Percentiles rank a stretch among this genome's conserved stretches.
Evolutionary conservation across 35 echinoderm and acorn worm species (phyloP).

Genomic region (Apostichopus californicus): DNA sequence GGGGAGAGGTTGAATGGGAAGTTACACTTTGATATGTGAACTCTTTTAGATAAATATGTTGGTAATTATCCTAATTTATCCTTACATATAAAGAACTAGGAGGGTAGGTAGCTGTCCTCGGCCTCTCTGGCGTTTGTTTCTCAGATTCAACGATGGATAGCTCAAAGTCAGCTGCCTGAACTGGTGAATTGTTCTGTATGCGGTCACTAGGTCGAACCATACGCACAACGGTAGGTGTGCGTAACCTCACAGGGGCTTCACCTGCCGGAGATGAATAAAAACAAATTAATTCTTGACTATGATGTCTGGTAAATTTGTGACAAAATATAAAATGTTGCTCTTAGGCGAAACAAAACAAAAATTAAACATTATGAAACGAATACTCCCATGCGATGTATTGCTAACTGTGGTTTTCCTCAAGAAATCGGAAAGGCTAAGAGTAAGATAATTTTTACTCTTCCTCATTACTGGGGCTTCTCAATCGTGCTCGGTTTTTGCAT

Average conservation of each 20-base stretch:
- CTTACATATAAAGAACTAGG: constrained; percentile 40
- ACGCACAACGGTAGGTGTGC: constrained; percentile 71
- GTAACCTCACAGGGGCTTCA: constrained; percentile 16
- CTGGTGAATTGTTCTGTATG: background rate
- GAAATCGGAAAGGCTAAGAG: too few relatives aligned
- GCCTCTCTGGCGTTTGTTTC: background rate
- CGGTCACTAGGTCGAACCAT: constrained; percentile 72
- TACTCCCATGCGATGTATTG: background rate
- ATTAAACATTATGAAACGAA: background rate
- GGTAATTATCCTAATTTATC: background rate
- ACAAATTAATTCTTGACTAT: background rate
- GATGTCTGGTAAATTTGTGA: background rate
- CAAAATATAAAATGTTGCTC: background rate
- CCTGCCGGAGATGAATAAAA: background rate
- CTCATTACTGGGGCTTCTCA: too few relatives aligned
- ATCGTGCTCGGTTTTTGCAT: too few relatives aligned
- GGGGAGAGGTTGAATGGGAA: too few relatives aligned
- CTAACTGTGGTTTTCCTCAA: too few relatives aligned
- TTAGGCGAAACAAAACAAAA: background rate
- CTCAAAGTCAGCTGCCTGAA: constrained; percentile 59
- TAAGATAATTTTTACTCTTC: too few relatives aligned
- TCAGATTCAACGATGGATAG: constrained; percentile 48
- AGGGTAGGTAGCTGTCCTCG: background rate
- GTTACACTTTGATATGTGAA: too few relatives aligned
- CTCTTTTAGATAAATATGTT: too few relatives aligned